Evolutionary conservation across 2,888 invertebrate species (phyloP), one percentile per base, ranked within the genome.

Genomic region (Diarsia mendica): DNA sequence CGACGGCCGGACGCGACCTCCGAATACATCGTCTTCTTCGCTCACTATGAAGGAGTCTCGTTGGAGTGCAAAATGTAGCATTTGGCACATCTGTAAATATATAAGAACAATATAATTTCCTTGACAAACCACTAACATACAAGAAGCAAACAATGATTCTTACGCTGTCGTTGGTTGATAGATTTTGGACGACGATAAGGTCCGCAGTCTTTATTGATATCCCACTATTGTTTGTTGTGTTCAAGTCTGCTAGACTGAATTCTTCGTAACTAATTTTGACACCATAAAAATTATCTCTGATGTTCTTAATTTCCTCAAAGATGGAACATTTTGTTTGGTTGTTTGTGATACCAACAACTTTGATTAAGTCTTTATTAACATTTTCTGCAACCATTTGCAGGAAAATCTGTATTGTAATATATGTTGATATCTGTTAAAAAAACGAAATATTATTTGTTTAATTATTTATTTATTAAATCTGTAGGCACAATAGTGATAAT

Each of bases 321-420:
- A 89, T 55, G 39, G 70, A 64, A 2, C 58, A 75, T 13, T 82
- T 64, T 13, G 20, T 53, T 61, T 77, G 44, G 20, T 67, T 20
- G 53, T 83, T 67, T 44, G 67, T 75, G 64, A 39, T 39, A 39
- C 39, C 39, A 39, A 39, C 39, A 39, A 39, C 39, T 5, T 39
- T 39, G 39, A 39, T 76, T 0, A 51, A 48, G n/a, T 84, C 72
- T 70, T 86, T 89, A 48, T 85, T 87, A 1, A 87, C 60, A 75
- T 91, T 91, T 83, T 91, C 90, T 28, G 87, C 85, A 20, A 90
- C 85, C 8, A 89, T 87, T 89, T 91, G 91, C 28, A 88, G 48
- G 55, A 86, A 88, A 64, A 88, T 69, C 55, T 80, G 77, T 20
- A 89, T 46, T 11, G 87, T 23, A 13, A 23, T 23, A 13, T 23